phyloP scores from a whole-genome alignment of 2,888 invertebrate species.

The Rotaria sp. region DNA sequence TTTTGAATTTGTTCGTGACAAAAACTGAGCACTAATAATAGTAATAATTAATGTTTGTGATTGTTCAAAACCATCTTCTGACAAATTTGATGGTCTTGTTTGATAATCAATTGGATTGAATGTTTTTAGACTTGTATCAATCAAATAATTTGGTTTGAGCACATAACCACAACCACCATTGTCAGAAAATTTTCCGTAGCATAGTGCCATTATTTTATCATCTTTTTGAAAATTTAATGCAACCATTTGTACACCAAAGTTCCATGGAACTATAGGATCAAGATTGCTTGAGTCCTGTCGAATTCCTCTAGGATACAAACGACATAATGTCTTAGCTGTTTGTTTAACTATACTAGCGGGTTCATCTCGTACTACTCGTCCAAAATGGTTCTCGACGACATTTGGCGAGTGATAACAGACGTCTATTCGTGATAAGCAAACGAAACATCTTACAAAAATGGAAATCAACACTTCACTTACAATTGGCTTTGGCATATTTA shows the following conservation, averaged over 20 bases:
- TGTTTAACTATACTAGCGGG: not conserved
- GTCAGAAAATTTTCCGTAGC: slow-evolving; percentile 61
- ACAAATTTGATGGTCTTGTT: too few species aligned
- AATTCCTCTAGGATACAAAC: slow-evolving; percentile 57
- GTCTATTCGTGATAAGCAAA: not conserved
- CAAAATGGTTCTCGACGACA: not conserved
- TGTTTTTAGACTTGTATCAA: slow-evolving; percentile 49
- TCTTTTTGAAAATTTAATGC: slow-evolving; percentile 62
- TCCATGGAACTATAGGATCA: slow-evolving; percentile 61
- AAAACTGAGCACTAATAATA: slow-evolving; percentile 38
- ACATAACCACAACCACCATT: too few species aligned
- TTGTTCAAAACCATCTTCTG: too few species aligned
- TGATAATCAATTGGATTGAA: not conserved
- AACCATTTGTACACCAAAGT: slow-evolving; percentile 60
- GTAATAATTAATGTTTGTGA: too few species aligned
- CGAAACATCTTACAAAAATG: not conserved
- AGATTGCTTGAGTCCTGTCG: slow-evolving; percentile 60
- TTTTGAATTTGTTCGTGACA: not conserved
- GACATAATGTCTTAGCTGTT: not conserved
- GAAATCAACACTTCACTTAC: not conserved
- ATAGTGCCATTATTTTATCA: slow-evolving; percentile 62
- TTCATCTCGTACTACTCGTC: not conserved
- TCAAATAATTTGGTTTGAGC: slow-evolving; percentile 61
- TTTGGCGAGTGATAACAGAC: not conserved
- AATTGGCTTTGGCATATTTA: not conserved